These are phyloP conservation scores for Abrostola tripartita DNA, from an alignment of 2,888 invertebrate species.

Conservation along the genomic window DNA sequence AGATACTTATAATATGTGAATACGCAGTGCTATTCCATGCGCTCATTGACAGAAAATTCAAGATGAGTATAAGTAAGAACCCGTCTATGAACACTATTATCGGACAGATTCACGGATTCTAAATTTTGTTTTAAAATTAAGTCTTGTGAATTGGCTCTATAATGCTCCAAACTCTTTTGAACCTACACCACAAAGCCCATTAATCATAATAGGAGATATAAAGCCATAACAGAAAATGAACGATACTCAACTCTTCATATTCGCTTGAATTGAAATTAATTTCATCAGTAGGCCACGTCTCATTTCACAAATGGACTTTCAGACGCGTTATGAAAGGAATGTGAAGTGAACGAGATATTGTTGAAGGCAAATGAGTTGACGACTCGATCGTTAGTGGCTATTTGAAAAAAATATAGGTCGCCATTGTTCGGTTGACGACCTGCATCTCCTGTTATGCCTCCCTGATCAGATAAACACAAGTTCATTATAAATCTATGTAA, in stretches of 20 bases:
- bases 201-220: conserved; percentile 31
- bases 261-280: conserved; percentile 59
- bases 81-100: conserved; percentile 2
- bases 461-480: conserved; percentile 52
- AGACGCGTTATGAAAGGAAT: conserved; percentile 66
- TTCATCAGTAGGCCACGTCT: conserved; percentile 53
- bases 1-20: conserved; percentile 20
- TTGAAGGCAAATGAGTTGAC: conserved; percentile 75
- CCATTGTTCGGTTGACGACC: conserved; percentile 74
- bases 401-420: conserved; percentile 79
- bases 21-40: neutral
- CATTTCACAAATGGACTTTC: conserved; percentile 62
- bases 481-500: conserved; percentile 54
- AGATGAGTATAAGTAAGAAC: conserved; percentile 1
- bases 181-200: conserved; percentile 9
- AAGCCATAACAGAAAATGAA: conserved; percentile 37
- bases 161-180: neutral
- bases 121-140: neutral
- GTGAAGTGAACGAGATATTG: conserved; percentile 71
- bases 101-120: no score
- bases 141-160: conserved; percentile 3
- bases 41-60: neutral
- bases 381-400: conserved; percentile 76
- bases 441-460: conserved; percentile 62
- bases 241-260: conserved; percentile 47